Conservation (phyloP, 2,888 invertebrate species). For the Nudaria mundana region DNA sequence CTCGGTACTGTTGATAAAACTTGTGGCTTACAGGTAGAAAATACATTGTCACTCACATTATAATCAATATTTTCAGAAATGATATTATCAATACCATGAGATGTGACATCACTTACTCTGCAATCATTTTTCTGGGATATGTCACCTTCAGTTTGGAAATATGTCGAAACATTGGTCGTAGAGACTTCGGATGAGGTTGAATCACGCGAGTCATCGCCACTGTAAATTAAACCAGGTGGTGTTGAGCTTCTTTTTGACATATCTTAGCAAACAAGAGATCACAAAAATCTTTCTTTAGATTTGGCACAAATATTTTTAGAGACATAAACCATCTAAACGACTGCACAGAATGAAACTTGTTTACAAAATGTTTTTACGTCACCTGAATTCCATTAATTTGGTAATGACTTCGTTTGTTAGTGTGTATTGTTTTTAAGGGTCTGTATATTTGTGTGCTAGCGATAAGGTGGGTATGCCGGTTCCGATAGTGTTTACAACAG, state of each 20-base stretch:
- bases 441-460: conserved; percentile 58
- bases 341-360: conserved; percentile 65
- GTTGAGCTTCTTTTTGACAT: conserved; percentile 61
- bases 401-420: conserved; percentile 71
- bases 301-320: conserved; percentile 21
- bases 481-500: conserved; percentile 65
- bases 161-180: conserved; percentile 35
- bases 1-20: conserved; percentile 52
- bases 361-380: conserved; percentile 77
- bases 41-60: conserved; percentile 45
- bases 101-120: conserved; percentile 48
- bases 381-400: conserved; percentile 76
- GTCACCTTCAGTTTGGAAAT: conserved; percentile 31
- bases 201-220: conserved; percentile 54
- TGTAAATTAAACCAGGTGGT: conserved; percentile 56
- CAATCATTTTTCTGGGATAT: conserved; percentile 40
- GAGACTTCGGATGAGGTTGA: conserved; percentile 54
- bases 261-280: conserved; percentile 14
- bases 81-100: conserved; percentile 70
- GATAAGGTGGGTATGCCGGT: conserved; percentile 74
- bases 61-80: conserved; percentile 58
- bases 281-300: conserved; percentile 13
- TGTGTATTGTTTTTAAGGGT: conserved; percentile 59
- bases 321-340: conserved; percentile 54
- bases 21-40: conserved; percentile 57